Conservation (phyloP, 92 coral and sea anemone species). For the Galaxea fascicularis region DNA sequence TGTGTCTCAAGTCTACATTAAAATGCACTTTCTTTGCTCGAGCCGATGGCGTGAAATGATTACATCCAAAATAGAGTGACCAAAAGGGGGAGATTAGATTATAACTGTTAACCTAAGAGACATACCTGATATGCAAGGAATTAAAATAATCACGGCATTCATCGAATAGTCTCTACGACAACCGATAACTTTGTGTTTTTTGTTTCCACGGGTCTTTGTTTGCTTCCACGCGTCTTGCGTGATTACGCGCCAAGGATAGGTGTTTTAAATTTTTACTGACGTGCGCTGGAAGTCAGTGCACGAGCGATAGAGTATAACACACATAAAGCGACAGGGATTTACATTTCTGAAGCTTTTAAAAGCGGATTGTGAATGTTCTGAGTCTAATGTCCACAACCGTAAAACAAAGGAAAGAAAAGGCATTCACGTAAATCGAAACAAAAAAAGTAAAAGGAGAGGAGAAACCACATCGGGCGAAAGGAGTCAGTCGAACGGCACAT, state of each 20-base stretch:
- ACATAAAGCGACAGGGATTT: background rate
- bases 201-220: conserved; percentile 13
- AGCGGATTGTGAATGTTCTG: too few species aligned
- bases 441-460: too few species aligned
- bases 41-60: too few species aligned
- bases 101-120: background rate
- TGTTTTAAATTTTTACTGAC: background rate
- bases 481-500: too few species aligned
- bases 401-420: too few species aligned
- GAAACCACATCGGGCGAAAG: too few species aligned
- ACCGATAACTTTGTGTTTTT: background rate
- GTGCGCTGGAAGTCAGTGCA: background rate
- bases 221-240: conserved; percentile 30
- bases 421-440: too few species aligned
- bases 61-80: too few species aligned
- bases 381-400: too few species aligned
- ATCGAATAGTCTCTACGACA: background rate
- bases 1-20: too few species aligned
- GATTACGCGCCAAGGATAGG: background rate
- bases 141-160: background rate
- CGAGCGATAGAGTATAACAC: conserved; percentile 1
- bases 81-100: too few species aligned
- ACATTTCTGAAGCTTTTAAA: background rate
- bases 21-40: too few species aligned
- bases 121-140: background rate